Percentiles rank a stretch among this genome's conserved stretches.
Conservation (phyloP, 2,113 vertebrate species). For the Calyptommatus sinebrachiatus region DNA sequence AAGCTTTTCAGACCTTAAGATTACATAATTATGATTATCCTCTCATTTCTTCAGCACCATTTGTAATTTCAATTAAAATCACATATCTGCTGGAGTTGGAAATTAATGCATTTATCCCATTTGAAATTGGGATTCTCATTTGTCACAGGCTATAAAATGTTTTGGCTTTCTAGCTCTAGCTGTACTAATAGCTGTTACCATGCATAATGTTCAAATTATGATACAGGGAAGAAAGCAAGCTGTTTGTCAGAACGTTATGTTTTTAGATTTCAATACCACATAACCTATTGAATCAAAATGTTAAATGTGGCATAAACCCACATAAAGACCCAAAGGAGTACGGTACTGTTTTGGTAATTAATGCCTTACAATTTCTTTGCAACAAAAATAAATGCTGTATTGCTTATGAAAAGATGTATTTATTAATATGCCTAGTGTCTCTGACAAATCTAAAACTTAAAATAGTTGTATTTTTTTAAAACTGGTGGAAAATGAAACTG, state of each 20-base stretch:
- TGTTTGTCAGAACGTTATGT: accelerated
- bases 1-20: conserved; percentile 7
- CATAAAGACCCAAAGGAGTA: background rate
- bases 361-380: background rate
- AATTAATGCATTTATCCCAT: conserved; percentile 17
- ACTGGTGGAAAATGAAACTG: background rate
- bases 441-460: background rate
- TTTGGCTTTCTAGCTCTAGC: conserved; percentile 17
- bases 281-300: conserved; percentile 2
- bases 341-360: background rate
- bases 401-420: background rate
- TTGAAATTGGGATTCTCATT: conserved; percentile 8
- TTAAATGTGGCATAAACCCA: background rate
- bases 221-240: accelerated
- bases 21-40: conserved; percentile 18
- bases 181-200: background rate
- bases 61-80: conserved; percentile 31
- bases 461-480: background rate
- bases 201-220: conserved; percentile 11
- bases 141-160: conserved; percentile 22
- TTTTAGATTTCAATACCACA: background rate
- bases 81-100: conserved; percentile 2
- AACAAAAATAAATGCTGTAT: conserved; percentile 6
- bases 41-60: conserved; percentile 19
- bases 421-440: background rate